Conservation (phyloP, 1,140 invertebrate species). For the Temnothorax nylanderi region DNA sequence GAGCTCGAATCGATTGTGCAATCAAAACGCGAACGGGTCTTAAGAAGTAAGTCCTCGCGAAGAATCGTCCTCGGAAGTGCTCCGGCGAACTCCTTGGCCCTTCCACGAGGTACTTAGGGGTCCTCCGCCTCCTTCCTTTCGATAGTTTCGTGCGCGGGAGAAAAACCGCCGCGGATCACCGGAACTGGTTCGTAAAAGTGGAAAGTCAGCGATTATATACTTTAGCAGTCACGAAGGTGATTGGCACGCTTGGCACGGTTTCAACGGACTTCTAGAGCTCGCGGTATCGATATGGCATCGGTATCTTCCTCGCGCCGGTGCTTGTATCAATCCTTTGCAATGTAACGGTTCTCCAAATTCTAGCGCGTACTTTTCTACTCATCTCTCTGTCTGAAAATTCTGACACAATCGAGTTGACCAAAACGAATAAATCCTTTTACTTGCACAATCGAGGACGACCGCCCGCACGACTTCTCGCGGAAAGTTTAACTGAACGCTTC, state of each 20-base stretch:
- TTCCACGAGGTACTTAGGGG: conserved; percentile 24
- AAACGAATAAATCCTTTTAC: conserved; percentile 16
- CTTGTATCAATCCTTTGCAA: background rate
- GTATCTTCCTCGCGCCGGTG: background rate
- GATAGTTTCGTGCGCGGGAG: conserved; percentile 11
- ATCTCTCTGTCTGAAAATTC: background rate
- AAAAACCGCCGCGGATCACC: conserved; percentile 61
- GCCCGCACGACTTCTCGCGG: background rate
- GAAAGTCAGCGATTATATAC: conserved; percentile 48
- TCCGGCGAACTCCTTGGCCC: conserved; percentile 52
- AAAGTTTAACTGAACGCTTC: conserved; percentile 44
- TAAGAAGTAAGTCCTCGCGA: conserved; percentile 30
- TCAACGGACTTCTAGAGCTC: conserved; percentile 15
- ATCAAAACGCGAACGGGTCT: conserved; percentile 47
- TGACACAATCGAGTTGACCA: conserved; percentile 24
- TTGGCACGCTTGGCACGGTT: conserved; percentile 36
- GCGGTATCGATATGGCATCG: background rate
- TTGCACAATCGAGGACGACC: conserved; percentile 28
- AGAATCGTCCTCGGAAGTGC: conserved; percentile 66
- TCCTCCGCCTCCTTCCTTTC: conserved; percentile 25
- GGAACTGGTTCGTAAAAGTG: conserved; percentile 46
- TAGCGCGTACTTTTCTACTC: background rate
- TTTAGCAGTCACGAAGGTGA: conserved; percentile 10
- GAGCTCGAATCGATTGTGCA: conserved; percentile 57
- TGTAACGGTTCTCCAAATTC: background rate